Evolutionary conservation across 2,888 invertebrate species (phyloP), one percentile per base, ranked within the genome.

Genomic region (Azorinus chamasolen): DNA sequence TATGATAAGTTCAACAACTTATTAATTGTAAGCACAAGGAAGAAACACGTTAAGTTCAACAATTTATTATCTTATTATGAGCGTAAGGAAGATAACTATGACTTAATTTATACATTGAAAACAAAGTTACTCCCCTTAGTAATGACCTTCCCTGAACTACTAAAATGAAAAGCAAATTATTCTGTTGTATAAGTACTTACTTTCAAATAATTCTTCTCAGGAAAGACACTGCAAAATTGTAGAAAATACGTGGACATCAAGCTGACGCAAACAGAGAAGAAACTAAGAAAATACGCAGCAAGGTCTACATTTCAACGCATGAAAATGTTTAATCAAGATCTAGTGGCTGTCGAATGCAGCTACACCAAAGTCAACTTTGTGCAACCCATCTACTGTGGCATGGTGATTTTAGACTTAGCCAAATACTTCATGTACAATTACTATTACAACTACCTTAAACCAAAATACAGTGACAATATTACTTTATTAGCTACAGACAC

Each of bases 341-440:
- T 62, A 20, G 70, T 70, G 1, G 62, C 25, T 1, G 46, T 70
- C 2, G 55, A 70, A 18, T 41, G 22, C 3, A 55, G n/a, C 8
- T 48, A 55, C 4, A 14, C 27, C 6, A 62, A 58, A 24, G 41
- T 62, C 10, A 63, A 55, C 8, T 48, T 70, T 1, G 50, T 39
- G 1, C 46, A 55, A 57, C 70, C 70, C 16, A 41, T 70, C 1
- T 70, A 70, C 18, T 46, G 46, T 24, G 70, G 63, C 14, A 39
- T 55, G 46, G 41, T 18, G 1, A 70, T 70, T 63, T 22, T 54
- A 27, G 66, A 54, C 14, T 18, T 64, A 25, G 57, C 93, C 0
- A 94, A 94, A 87, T 63, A 73, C 1, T 76, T 89, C 20, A 90
- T 93, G 84, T 93, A 93, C 72, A 87, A 92, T 45, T 93, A 92